Conservation (phyloP, 2,888 invertebrate genomes). For the Tholera decimalis region DNA sequence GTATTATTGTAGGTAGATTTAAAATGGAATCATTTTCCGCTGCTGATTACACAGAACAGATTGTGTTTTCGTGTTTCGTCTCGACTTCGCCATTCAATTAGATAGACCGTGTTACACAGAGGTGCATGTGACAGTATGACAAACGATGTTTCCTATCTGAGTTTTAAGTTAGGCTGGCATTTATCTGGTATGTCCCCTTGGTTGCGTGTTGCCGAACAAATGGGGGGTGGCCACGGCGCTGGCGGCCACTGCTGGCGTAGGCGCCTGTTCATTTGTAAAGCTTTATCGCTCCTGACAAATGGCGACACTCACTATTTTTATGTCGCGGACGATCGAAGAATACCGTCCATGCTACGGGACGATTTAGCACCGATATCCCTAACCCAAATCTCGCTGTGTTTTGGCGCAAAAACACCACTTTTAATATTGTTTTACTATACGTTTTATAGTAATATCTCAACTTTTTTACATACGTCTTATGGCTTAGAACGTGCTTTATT, state of each 20-base stretch:
- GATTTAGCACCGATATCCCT: conserved; percentile 56
- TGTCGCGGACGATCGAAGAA: conserved; percentile 81
- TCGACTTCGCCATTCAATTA: conserved; percentile 64
- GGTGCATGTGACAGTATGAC: conserved; percentile 72
- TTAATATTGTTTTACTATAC: conserved; percentile 13
- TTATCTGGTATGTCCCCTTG: conserved; percentile 80
- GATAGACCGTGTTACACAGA: conserved; percentile 61
- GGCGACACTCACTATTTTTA: conserved; percentile 85
- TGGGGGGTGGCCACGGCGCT: conserved; percentile 78
- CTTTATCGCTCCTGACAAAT: conserved; percentile 87
- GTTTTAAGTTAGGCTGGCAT: conserved; percentile 79
- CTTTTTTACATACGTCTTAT: conserved; percentile 24
- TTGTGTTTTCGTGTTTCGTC: conserved; percentile 68
- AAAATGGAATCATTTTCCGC: conserved; percentile 80
- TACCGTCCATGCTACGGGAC: conserved; percentile 56
- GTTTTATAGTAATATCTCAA: conserved; percentile 22
- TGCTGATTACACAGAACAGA: conserved; percentile 71
- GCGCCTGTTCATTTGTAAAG: conserved; percentile 87
- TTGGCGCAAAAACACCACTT: conserved; percentile 23
- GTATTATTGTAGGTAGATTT: conserved; percentile 84
- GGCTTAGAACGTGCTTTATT: conserved; percentile 53
- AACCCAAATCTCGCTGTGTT: conserved; percentile 32
- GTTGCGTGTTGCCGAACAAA: conserved; percentile 84
- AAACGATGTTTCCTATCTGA: conserved; percentile 75
- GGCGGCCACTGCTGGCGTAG: conserved; percentile 78